Percentiles rank a stretch among this genome's conserved stretches.
Evolutionary conservation across 2,113 vertebrate genomes (phyloP).

Genomic region (Pelvicachromis taeniatus): DNA sequence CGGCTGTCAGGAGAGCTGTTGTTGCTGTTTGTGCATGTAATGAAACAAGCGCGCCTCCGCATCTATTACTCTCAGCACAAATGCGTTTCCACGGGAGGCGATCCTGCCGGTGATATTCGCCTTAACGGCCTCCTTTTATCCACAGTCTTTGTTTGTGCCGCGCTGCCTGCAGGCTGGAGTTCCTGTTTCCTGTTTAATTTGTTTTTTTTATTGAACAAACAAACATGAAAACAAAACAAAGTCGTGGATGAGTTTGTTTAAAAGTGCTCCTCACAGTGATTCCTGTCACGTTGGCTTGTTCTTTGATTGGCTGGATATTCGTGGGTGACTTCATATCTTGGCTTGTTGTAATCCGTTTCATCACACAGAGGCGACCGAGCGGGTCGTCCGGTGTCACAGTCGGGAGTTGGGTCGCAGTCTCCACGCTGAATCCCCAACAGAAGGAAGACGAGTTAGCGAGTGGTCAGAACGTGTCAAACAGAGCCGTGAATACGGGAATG

Average conservation of each 20-base stretch:
- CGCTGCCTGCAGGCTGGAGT: background rate
- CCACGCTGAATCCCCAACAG: accelerated
- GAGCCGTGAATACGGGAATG: background rate
- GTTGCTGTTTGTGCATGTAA: background rate
- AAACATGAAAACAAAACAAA: background rate
- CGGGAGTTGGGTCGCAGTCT: background rate
- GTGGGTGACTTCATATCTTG: background rate
- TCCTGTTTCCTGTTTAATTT: background rate
- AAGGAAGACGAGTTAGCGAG: background rate
- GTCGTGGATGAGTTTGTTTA: background rate
- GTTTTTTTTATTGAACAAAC: background rate
- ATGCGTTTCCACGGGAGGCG: background rate
- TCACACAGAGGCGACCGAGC: background rate
- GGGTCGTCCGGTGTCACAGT: accelerated
- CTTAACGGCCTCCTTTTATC: conserved; percentile 8
- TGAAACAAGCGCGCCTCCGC: conserved; percentile 2
- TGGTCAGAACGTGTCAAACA: background rate
- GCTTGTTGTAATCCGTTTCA: accelerated
- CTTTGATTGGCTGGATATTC: background rate
- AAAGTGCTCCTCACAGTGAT: background rate
- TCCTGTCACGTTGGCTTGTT: accelerated
- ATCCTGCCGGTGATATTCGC: background rate
- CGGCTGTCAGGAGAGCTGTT: conserved; percentile 1
- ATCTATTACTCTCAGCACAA: background rate
- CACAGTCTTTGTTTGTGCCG: background rate